These are phyloP conservation scores for Cetonia aurata DNA, from an alignment of 2,888 invertebrate genomes.

Conservation along the genomic window DNA sequence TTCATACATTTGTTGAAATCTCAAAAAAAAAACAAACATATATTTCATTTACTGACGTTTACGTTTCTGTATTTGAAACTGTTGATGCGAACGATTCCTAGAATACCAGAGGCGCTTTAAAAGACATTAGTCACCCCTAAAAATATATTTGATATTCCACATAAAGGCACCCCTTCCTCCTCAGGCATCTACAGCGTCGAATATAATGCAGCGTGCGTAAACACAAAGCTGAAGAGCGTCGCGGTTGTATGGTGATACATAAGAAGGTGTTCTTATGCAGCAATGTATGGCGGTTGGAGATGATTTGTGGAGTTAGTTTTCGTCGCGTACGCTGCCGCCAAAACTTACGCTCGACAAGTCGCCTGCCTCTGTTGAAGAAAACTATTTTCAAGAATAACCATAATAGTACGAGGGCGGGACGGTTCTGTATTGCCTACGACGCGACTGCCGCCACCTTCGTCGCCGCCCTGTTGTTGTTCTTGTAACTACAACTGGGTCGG, in stretches of 20 bases:
- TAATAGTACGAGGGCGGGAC: conserved; percentile 1
- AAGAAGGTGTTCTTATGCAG: conserved; percentile 49
- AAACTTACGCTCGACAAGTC: conserved; percentile 21
- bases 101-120: conserved; percentile 15
- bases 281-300: conserved; percentile 50
- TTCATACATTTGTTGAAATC: too few species aligned
- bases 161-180: conserved; percentile 19
- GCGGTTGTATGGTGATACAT: conserved; percentile 3
- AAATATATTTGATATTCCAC: neutral
- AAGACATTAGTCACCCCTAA: conserved; percentile 12
- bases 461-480: conserved; percentile 19
- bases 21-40: too few species aligned
- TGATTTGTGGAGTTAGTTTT: conserved; percentile 55
- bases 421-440: conserved; percentile 11
- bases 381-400: conserved; percentile 34
- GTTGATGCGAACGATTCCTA: conserved; percentile 5
- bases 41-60: too few species aligned
- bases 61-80: neutral
- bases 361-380: conserved; percentile 12
- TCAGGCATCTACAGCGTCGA: neutral
- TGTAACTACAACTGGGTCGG: conserved; percentile 24
- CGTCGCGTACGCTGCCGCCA: conserved; percentile 32
- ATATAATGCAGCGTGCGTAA: conserved; percentile 25
- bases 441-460: neutral
- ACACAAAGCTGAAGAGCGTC: conserved; percentile 24